Evolutionary conservation across 2,797 vertebrate species (phyloP), one percentile per base, ranked within the genome.

Genomic region (Chloroceryle inda): DNA sequence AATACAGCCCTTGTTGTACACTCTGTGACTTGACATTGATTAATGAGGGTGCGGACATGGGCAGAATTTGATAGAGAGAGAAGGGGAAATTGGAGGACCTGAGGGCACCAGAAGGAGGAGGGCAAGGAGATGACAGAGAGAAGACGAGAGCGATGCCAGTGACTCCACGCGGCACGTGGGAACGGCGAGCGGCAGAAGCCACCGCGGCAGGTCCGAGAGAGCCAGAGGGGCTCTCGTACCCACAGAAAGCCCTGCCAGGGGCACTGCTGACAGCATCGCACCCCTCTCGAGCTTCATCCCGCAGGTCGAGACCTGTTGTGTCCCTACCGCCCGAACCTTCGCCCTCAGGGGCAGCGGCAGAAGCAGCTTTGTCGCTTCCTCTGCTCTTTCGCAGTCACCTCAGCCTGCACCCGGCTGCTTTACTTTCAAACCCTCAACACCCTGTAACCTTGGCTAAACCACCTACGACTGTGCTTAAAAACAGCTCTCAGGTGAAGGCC

Each of bases 11-110:
- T 99, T 99, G 99, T 99, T 99, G 99, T 98, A 98, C 98, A 98
- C 98, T 98, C 98, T 91, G 97, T 81, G 97, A 98, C 98, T 98
- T 99, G 99, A 99, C 99, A 98, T 99, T 99, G 99, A 99, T 99
- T 99, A 99, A 99, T 99, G 99, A 99, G 99, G 98, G 98, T 98
- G 98, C 97, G 98, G 98, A 99, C 98, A 98, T 98, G 98, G 98
- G 97, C 97, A 98, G 99, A 99, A 99, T 99, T 97, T 97, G 98
- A 98, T 96, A 90, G 98, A 98, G 98, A 97, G 97, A 97, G 96
- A 97, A 98, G 98, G 98, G 98, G 98, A 98, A 97, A 97, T 96
- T 95, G 82, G 98, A 98, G 98, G 98, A 98, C 98, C 98, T 97
- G 97, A 98, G 98, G 98, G 98, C 98, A 98, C 97, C 96, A 91